A percentile compares a stretch with the other conserved stretches of the same genome.
phyloP scores from a whole-genome alignment of 2,797 vertebrate species.

The Hemitrygon akajei region DNA sequence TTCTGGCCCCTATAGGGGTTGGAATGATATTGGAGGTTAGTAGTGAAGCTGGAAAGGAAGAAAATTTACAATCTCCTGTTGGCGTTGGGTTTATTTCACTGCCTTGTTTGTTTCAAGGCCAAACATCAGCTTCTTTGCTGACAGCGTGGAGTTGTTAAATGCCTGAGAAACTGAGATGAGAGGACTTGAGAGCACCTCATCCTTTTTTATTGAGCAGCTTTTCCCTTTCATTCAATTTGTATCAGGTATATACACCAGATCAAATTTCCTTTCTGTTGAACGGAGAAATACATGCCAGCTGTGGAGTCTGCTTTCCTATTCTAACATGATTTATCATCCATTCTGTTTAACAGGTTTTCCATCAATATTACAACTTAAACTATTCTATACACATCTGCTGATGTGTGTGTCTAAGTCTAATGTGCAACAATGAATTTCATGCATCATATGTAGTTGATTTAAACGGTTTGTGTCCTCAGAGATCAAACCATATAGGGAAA shows the following conservation, averaged over 20 bases:
- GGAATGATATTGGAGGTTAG: not conserved
- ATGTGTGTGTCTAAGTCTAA: not conserved
- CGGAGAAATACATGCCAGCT: not conserved
- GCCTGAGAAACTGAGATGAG: not conserved
- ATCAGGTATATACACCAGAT: not conserved
- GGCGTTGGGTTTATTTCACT: not conserved
- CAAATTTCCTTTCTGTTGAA: not conserved
- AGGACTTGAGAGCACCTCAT: not conserved
- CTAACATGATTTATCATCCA: not conserved
- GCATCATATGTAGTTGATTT: not conserved
- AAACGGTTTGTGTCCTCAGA: not conserved
- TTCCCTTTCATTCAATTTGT: not conserved
- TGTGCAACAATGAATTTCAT: not conserved
- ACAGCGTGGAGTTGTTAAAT: not conserved
- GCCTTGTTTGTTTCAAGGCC: not conserved
- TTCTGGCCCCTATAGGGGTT: not conserved
- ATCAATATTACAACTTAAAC: not conserved
- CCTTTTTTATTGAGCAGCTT: not conserved
- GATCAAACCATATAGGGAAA: conserved; percentile 1
- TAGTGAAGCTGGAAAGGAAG: not conserved
- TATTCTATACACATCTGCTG: not conserved
- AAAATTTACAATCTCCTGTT: not conserved
- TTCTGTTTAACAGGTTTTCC: not conserved
- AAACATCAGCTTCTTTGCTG: not conserved
- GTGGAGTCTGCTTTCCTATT: not conserved